Evolutionary conservation across 1,140 invertebrate species (phyloP).

Genomic region (Zaprionus gabonicus): DNA sequence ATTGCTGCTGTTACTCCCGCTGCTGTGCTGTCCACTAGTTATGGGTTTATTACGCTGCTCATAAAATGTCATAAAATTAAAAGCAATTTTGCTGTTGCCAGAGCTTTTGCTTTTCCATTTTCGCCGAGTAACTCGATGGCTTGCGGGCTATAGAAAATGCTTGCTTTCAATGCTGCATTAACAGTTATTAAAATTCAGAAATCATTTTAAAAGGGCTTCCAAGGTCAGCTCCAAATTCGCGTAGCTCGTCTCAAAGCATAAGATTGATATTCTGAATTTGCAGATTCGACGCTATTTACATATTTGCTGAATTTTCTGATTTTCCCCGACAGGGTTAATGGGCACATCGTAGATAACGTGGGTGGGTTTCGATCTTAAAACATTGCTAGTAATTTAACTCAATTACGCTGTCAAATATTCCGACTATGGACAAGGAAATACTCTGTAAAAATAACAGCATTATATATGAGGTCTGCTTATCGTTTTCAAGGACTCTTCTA

Average conservation of each 20-base stretch:
- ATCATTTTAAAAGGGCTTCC: slow-evolving; percentile 31
- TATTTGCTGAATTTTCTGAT: slow-evolving; percentile 12
- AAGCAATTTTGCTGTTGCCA: slow-evolving; percentile 69
- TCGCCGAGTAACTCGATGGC: slow-evolving; percentile 26
- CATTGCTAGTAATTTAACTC: slow-evolving; percentile 18
- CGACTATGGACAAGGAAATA: background rate
- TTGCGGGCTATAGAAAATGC: slow-evolving; percentile 10
- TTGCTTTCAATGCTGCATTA: slow-evolving; percentile 8
- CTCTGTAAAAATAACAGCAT: background rate
- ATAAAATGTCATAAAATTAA: slow-evolving; percentile 75
- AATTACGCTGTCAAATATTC: background rate
- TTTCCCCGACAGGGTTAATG: background rate
- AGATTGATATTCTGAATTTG: background rate
- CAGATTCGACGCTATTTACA: slow-evolving; percentile 9
- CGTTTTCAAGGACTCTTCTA: background rate
- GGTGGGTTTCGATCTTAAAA: slow-evolving; percentile 2
- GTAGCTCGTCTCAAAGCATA: background rate
- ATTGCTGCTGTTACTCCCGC: background rate
- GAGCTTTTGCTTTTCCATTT: slow-evolving; percentile 53
- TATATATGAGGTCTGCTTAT: background rate
- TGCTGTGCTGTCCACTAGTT: slow-evolving; percentile 42
- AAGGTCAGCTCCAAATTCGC: slow-evolving; percentile 23
- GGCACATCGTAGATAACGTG: background rate
- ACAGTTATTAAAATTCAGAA: slow-evolving; percentile 42
- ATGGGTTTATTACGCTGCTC: slow-evolving; percentile 61